Evolutionary conservation across 2,113 vertebrate genomes (phyloP).

Genomic region (Chionomys nivalis): DNA sequence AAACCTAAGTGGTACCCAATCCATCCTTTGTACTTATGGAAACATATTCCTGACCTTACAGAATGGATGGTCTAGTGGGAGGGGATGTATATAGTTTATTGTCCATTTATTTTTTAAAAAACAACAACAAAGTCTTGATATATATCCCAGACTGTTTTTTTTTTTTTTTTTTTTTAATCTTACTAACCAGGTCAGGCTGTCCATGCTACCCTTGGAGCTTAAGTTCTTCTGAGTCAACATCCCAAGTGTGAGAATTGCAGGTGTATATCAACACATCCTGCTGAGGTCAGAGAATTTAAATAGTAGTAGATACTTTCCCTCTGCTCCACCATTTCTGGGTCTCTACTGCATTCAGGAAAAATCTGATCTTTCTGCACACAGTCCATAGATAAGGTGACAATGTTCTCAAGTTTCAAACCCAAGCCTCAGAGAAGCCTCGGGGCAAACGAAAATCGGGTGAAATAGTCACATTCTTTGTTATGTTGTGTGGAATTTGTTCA

Average conservation of each 20-base stretch:
- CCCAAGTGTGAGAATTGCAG: too few species aligned
- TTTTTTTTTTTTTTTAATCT: background rate
- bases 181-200: background rate
- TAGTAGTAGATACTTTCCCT: background rate
- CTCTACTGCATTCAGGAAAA: background rate
- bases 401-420: conserved; percentile 33
- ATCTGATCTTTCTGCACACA: background rate
- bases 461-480: background rate
- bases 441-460: background rate
- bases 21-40: conserved; percentile 26
- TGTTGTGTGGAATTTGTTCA: too few species aligned
- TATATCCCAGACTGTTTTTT: background rate
- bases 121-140: background rate
- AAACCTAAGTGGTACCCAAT: background rate
- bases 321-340: background rate
- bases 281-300: background rate
- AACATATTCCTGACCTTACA: background rate
- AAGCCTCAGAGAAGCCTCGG: background rate
- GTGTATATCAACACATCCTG: too few species aligned
- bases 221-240: background rate
- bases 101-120: background rate
- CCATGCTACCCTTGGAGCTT: background rate
- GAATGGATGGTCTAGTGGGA: background rate
- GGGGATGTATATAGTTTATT: background rate
- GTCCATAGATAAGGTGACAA: background rate